Evolutionary conservation across 2,797 vertebrate genomes (phyloP), one percentile per base, ranked within the genome.

Genomic region (Xiphophorus birchmanni): DNA sequence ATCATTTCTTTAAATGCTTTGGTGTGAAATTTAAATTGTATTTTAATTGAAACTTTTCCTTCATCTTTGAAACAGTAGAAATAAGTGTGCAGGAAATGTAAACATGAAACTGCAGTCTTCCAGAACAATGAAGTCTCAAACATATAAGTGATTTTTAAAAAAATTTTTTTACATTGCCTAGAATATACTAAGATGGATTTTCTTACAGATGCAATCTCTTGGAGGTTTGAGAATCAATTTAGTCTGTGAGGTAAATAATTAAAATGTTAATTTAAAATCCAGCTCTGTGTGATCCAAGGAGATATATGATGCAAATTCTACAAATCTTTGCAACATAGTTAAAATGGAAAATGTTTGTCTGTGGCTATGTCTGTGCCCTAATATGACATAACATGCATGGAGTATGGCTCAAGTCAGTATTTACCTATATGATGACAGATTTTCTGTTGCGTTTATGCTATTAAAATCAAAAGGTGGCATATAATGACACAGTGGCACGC

Each of bases 381-480:
- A 40, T 40, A 40, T 67, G 35, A 67, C 35, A 23, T 42, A 69
- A 26, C 65, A 26, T 21, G 21, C 65, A 69, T 42, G 37, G 21
- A 42, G 65, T 26, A 67, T 37, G 37, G 21, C 26, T 26, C 37
- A 69, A 42, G 40, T 44, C 21, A 44, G 37, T 26, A 69, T 69
- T 69, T 42, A 69, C 37, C 23, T 26, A 42, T 26, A 42, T 42
- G 21, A 26, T 42, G 56, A 37, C 42, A 63, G 54, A 29, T 78
- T 74, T 77, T 74, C 56, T 18, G 52, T 45, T 52, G 52, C 37
- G 50, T 42, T 76, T 75, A 76, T 72, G 47, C 1, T 29, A 52
- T 80, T 77, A 75, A 78, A 79, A 79, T 32, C 11, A 32, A 12
- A 77, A 47, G 13, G 32, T 18, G 37, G 56, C 65, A 74, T 54